These are phyloP conservation scores for Lytechinus pictus DNA, from an alignment of 35 echinoderm and acorn worm genomes.

Conservation along the genomic window DNA sequence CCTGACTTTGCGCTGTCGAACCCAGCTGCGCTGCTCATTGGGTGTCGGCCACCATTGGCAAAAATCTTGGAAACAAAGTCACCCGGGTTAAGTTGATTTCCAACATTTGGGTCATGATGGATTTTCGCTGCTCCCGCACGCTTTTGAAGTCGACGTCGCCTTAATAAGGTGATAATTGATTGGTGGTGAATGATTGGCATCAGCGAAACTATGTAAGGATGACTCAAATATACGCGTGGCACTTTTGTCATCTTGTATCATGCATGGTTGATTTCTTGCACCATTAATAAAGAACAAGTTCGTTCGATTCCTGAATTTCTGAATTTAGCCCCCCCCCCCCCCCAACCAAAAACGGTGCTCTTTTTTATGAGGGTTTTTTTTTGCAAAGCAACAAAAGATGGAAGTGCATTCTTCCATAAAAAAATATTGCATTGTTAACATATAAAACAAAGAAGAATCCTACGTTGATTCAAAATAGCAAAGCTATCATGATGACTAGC, in stretches of 20 bases:
- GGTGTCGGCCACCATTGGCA: background rate
- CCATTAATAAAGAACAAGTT: background rate
- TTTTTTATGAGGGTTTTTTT: background rate
- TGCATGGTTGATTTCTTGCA: background rate
- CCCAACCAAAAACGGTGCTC: background rate
- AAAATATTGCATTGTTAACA: background rate
- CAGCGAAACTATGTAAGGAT: background rate
- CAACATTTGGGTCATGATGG: conserved; percentile 24
- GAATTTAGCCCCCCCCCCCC: too few relatives aligned
- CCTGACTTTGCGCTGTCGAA: background rate
- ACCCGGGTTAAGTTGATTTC: conserved; percentile 37
- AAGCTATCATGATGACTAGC: too few relatives aligned
- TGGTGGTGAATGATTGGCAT: background rate
- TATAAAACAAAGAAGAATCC: background rate
- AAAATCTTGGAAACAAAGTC: background rate
- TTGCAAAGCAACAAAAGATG: background rate
- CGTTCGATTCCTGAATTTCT: background rate
- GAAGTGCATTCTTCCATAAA: background rate
- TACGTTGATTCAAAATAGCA: too few relatives aligned
- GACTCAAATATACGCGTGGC: background rate
- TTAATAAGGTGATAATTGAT: background rate
- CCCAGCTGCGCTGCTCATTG: background rate
- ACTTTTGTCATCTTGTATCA: background rate
- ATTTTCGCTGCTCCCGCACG: background rate
- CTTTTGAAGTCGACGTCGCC: background rate